phyloP scores from a whole-genome alignment of 2,113 vertebrate species.

The Suncus etruscus region DNA sequence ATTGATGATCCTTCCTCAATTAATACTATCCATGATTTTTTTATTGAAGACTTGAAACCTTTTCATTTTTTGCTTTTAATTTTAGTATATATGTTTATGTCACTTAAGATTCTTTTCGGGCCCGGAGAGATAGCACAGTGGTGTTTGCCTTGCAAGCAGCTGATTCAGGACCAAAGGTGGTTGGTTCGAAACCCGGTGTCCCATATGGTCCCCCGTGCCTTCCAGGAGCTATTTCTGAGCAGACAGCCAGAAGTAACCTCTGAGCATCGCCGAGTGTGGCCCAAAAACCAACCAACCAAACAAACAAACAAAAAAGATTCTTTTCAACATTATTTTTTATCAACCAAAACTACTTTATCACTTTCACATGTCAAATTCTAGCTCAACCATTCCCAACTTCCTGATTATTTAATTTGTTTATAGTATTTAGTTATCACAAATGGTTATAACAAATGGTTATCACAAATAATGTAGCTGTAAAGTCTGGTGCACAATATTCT shows the following conservation, averaged over 20 bases:
- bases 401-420: not conserved
- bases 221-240: no score
- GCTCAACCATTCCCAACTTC: not conserved
- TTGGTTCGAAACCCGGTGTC: no score
- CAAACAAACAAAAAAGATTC: no score
- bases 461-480: not conserved
- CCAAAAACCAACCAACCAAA: no score
- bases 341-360: not conserved
- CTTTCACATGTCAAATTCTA: not conserved
- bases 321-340: constrained; percentile 36
- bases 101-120: constrained; percentile 28
- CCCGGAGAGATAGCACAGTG: no score
- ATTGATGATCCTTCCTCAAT: constrained; percentile 30
- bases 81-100: not conserved
- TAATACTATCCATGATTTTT: constrained; percentile 6
- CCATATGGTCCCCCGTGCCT: no score
- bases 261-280: no score
- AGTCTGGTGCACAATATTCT: not conserved
- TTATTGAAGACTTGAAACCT: not conserved
- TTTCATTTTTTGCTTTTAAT: constrained; percentile 35
- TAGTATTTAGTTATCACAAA: not conserved
- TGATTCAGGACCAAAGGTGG: no score
- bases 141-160: no score
- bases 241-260: no score
- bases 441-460: not conserved